phyloP scores from a whole-genome alignment of 2,113 vertebrate species.

The Paradisaea rubra region DNA sequence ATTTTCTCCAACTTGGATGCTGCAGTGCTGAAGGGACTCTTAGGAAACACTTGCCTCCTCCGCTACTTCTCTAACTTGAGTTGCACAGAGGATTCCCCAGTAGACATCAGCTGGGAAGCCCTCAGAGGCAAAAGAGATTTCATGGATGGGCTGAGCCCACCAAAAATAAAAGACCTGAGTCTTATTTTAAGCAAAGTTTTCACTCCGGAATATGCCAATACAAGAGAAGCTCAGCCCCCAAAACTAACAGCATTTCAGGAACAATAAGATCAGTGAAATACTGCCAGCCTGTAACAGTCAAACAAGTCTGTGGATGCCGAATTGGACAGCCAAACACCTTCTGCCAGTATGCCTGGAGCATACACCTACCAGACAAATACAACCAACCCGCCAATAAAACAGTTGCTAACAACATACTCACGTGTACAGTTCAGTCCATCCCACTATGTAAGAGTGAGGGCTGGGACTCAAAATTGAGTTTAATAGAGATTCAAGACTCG shows the following conservation, averaged over 20 bases:
- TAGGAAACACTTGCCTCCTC: neutral
- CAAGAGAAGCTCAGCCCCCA: neutral
- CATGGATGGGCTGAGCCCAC: neutral
- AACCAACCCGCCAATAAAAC: neutral
- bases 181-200: neutral
- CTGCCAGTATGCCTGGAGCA: neutral
- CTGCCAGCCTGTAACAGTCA: neutral
- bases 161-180: neutral
- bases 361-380: neutral
- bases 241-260: neutral
- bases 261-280: neutral
- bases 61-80: neutral
- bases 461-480: neutral
- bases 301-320: conserved; percentile 10
- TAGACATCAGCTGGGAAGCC: neutral
- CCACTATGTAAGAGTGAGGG: neutral
- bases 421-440: neutral
- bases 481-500: neutral
- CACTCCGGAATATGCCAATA: neutral
- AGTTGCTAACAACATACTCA: neutral
- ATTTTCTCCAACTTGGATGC: neutral
- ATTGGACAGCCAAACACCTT: neutral
- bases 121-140: neutral
- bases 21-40: neutral
- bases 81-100: neutral